Base-by-base conservation (phyloP, 2,888 invertebrate species). In the Slavum lentiscoides region DNA sequence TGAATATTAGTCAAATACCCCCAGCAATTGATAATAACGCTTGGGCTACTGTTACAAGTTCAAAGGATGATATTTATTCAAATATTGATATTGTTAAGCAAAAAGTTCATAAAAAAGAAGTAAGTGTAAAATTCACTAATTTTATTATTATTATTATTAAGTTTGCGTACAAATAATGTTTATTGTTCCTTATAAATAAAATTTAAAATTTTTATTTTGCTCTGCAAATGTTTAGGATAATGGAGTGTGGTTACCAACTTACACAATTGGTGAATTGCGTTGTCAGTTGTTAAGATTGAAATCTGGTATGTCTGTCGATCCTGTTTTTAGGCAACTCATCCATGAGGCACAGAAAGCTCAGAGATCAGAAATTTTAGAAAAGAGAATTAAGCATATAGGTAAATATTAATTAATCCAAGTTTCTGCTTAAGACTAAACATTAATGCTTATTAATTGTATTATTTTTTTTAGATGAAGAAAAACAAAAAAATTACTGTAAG, bases 1-100 rank as follows among this genome's bases (percentile, higher is more conserved):
- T 70, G 2, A 70, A 77, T 62, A 62, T 55, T 53, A 77, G 69
- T 23, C 49, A 77, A 70, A 64, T 77, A 21, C 77, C 77, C 13
- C 17, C 37, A 66, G 21, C 21, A 8, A 62, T 5, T 37, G 69
- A 39, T 37, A 13, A 15, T 23, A 49, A 77, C 1, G 4, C 2
- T 6, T 80, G 80, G 62, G 21, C 4, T 64, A 0, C 49, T 9
- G 39, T 61, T 80, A 21, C 1, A 23, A 62, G 21, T 23, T 1
- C 9, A 6, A 62, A 69, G 6, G 23, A 69, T 43, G 21, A 70
- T 39, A 39, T 55, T 37, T 61, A 39, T 69, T 2, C 5, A 6
- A 70, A 80, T 4, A 80, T 72, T 55, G 49, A 37, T 62, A 55
- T 21, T 15, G 43, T 37, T 17, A 62, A 62, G 21, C 55, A 64